A percentile compares a stretch with the other conserved stretches of the same genome.
These are phyloP conservation scores for Halictus rubicundus DNA, from an alignment of 1,140 invertebrate genomes.

Conservation along the genomic window DNA sequence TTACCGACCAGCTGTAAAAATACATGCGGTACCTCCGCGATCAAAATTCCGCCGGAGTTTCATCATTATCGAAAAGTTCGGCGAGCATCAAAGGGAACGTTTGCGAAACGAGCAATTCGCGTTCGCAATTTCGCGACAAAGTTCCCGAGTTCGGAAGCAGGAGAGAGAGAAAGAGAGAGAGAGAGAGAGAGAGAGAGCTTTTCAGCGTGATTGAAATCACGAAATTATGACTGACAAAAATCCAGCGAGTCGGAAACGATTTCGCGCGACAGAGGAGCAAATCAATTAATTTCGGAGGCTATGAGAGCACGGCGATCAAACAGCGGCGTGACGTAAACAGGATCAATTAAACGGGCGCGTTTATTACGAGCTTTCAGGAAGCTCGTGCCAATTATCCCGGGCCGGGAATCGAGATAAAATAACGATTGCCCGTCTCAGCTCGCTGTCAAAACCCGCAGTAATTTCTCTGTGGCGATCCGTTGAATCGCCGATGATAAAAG, in stretches of 20 bases:
- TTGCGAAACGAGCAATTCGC: not conserved
- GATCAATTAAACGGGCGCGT: not conserved
- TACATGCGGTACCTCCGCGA: too few species aligned
- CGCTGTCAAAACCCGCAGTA: conserved; percentile 27
- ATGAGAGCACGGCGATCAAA: not conserved
- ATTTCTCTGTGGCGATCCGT: conserved; percentile 48
- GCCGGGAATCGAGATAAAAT: conserved; percentile 34
- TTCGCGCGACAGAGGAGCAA: not conserved
- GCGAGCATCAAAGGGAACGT: not conserved
- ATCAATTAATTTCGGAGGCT: not conserved
- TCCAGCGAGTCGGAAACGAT: not conserved
- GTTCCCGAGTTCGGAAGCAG: not conserved
- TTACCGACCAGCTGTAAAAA: too few species aligned
- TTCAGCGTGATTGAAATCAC: conserved; percentile 1
- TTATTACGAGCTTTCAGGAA: conserved; percentile 38
- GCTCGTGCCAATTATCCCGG: conserved; percentile 49
- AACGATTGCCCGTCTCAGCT: not conserved
- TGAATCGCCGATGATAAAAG: conserved; percentile 37
- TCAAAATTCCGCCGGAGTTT: not conserved
- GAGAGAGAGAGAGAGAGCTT: too few species aligned
- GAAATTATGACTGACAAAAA: not conserved
- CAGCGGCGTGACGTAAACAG: not conserved
- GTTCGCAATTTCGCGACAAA: not conserved
- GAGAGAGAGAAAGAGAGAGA: too few species aligned
- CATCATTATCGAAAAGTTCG: not conserved